Conservation (phyloP, 1,140 invertebrate genomes). For the Grapholita molesta region DNA sequence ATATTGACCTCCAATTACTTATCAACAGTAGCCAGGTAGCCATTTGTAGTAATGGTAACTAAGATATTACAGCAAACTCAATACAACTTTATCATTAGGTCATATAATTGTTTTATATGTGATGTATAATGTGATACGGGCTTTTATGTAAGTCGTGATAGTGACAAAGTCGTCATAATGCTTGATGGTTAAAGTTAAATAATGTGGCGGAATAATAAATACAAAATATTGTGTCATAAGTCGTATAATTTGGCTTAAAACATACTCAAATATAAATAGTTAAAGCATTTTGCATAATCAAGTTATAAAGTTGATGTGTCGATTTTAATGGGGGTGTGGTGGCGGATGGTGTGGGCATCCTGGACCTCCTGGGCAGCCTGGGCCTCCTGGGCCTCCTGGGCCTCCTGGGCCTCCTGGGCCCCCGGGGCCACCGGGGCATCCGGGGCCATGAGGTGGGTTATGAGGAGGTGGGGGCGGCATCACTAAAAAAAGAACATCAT, state of each 20-base stretch:
- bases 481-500: neutral
- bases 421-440: neutral
- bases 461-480: conserved; percentile 1
- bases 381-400: neutral
- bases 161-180: too few relatives aligned
- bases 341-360: neutral
- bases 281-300: neutral
- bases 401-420: neutral
- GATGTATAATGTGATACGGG: too few relatives aligned
- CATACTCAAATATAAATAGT: neutral
- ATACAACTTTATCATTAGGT: too few relatives aligned
- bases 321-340: neutral
- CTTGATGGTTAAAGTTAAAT: too few relatives aligned
- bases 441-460: neutral
- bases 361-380: neutral
- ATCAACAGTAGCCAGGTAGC: too few relatives aligned
- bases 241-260: neutral
- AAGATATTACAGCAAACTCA: too few relatives aligned
- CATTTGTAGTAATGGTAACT: too few relatives aligned
- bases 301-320: neutral
- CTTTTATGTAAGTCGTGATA: too few relatives aligned
- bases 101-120: too few relatives aligned
- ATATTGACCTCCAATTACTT: too few relatives aligned
- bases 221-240: neutral
- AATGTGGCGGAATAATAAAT: neutral